Evolutionary conservation across 2,113 vertebrate genomes (phyloP).

Genomic region (Poeciliopsis occidentalis): DNA sequence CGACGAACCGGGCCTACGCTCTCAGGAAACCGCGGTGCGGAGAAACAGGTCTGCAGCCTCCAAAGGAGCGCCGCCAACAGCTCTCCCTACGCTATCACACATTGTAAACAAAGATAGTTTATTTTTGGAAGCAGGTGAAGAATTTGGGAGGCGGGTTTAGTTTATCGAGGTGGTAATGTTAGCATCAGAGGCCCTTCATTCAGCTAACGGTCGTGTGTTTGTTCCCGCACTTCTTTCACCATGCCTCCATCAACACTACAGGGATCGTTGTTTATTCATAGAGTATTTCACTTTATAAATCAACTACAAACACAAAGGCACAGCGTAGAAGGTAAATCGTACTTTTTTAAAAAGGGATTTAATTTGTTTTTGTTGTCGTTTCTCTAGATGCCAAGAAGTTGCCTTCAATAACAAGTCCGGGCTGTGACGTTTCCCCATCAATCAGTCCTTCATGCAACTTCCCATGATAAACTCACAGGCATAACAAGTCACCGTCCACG

Average conservation of each 20-base stretch:
- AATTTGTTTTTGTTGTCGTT: neutral
- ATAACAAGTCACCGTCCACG: constrained; percentile 5
- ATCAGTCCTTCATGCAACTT: neutral
- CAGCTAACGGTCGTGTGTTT: constrained; percentile 16
- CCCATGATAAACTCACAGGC: constrained; percentile 26
- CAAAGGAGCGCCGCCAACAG: constrained; percentile 82
- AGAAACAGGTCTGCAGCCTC: constrained; percentile 64
- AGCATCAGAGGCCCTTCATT: constrained; percentile 25
- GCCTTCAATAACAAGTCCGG: neutral
- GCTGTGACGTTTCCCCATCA: constrained; percentile 1
- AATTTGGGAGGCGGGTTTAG: neutral
- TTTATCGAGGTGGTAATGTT: neutral
- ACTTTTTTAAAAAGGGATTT: neutral
- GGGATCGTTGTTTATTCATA: neutral
- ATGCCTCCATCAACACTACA: neutral
- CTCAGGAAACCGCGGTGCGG: constrained; percentile 79
- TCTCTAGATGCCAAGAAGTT: constrained; percentile 19
- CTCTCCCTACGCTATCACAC: constrained; percentile 76
- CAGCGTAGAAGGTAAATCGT: neutral
- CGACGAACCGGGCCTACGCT: constrained; percentile 64
- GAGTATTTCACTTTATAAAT: neutral
- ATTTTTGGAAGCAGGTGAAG: neutral
- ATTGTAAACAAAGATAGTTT: constrained; percentile 36
- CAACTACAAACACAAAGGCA: neutral
- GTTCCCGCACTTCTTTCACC: neutral